A percentile compares a stretch with the other conserved stretches of the same genome.
Evolutionary conservation across 2,888 invertebrate genomes (phyloP).

Genomic region (Meteorus cinctellus): DNA sequence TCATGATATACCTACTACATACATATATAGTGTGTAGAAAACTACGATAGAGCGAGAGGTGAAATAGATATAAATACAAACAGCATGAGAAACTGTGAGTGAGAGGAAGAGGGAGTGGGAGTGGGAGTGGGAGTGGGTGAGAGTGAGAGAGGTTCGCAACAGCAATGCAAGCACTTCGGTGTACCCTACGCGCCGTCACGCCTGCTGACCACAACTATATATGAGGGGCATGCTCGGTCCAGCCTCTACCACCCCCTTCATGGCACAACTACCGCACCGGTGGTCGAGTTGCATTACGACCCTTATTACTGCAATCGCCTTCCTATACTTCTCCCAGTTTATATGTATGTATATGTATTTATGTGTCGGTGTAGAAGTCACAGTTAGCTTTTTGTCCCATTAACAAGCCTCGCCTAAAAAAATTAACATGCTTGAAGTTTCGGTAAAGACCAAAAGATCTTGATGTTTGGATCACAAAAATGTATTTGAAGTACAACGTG

Average conservation of each 20-base stretch:
- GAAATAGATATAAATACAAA: slow-evolving; percentile 18
- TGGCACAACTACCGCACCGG: slow-evolving; percentile 43
- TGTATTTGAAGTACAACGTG: slow-evolving; percentile 20
- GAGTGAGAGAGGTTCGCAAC: slow-evolving; percentile 43
- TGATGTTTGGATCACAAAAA: not conserved
- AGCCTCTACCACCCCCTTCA: slow-evolving; percentile 47
- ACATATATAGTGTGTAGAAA: slow-evolving; percentile 25
- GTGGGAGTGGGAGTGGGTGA: not conserved
- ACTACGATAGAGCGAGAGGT: not conserved
- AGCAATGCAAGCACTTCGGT: slow-evolving; percentile 51
- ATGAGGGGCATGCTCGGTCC: slow-evolving; percentile 62
- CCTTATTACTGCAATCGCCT: slow-evolving; percentile 55
- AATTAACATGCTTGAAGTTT: slow-evolving; percentile 40
- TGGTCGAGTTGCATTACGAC: slow-evolving; percentile 52
- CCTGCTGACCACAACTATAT: slow-evolving; percentile 71
- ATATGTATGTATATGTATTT: slow-evolving; percentile 17
- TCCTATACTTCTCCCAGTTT: slow-evolving; percentile 26
- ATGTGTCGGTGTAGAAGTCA: not conserved
- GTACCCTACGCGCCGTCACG: slow-evolving; percentile 67
- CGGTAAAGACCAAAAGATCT: slow-evolving; percentile 35
- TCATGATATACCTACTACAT: slow-evolving; percentile 33
- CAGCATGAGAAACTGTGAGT: slow-evolving; percentile 28
- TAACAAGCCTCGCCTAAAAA: slow-evolving; percentile 45
- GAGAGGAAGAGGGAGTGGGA: slow-evolving; percentile 15
- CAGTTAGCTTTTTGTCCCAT: slow-evolving; percentile 41